These are phyloP conservation scores for Aplodontia rufa DNA, from an alignment of 2,113 vertebrate genomes.

Conservation along the genomic window DNA sequence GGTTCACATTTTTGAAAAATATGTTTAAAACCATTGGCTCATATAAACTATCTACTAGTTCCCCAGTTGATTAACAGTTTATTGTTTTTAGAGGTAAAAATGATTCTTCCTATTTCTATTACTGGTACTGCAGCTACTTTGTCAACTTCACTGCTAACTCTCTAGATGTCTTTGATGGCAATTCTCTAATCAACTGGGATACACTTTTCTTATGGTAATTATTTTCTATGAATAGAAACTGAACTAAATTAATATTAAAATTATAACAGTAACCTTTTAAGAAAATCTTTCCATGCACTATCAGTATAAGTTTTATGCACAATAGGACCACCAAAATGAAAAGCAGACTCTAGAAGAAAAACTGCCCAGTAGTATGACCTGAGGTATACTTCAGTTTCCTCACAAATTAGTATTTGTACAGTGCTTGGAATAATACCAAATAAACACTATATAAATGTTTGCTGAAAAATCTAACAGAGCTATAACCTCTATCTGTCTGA, in stretches of 20 bases:
- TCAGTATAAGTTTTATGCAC: neutral
- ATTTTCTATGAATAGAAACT: neutral
- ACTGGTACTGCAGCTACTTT: neutral
- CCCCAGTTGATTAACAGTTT: neutral
- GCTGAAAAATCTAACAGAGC: neutral
- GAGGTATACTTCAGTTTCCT: slow-evolving; percentile 26
- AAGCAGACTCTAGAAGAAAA: slow-evolving; percentile 33
- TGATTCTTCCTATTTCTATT: slow-evolving; percentile 18
- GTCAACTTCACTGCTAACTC: slow-evolving; percentile 18
- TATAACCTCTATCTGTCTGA: neutral
- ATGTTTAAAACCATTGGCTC: slow-evolving; percentile 30
- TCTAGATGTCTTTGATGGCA: slow-evolving; percentile 18
- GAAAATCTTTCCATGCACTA: neutral
- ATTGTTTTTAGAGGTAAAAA: slow-evolving; percentile 26
- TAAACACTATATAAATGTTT: neutral
- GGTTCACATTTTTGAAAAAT: slow-evolving; percentile 19
- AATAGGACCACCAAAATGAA: neutral
- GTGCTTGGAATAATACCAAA: slow-evolving; percentile 10
- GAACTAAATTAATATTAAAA: neutral
- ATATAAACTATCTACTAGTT: neutral
- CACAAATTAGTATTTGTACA: slow-evolving; percentile 36
- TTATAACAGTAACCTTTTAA: slow-evolving; percentile 6
- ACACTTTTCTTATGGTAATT: slow-evolving; percentile 18
- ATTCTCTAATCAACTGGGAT: slow-evolving; percentile 22
- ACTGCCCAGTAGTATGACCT: neutral